Conservation (phyloP, 2,113 vertebrate species). For the Pungitius pungitius region DNA sequence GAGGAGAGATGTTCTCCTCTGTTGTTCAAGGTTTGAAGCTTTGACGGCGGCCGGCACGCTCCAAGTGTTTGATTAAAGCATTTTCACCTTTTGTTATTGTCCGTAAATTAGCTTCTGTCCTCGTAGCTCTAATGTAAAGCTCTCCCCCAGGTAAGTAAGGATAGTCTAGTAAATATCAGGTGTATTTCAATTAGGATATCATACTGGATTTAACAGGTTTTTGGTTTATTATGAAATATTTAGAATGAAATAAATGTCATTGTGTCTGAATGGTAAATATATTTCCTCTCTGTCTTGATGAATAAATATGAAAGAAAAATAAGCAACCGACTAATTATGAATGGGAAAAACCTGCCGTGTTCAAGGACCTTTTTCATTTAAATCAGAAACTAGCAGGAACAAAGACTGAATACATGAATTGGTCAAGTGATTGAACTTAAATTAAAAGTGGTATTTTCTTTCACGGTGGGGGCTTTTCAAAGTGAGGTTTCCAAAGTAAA, state of each 20-base stretch:
- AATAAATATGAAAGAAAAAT: no score
- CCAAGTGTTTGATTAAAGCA: neutral
- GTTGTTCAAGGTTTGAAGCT: neutral
- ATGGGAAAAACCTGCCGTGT: no score
- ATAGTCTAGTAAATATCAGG: neutral
- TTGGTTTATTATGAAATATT: neutral
- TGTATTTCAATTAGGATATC: neutral
- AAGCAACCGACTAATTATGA: no score
- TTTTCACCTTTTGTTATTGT: neutral
- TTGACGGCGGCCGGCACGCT: conserved; percentile 2
- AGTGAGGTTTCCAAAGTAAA: conserved; percentile 1
- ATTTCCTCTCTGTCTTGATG: no score
- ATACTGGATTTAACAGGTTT: neutral
- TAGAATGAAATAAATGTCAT: neutral
- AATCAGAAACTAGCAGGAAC: no score
- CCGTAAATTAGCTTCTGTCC: neutral
- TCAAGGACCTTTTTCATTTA: neutral
- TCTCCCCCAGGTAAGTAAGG: neutral
- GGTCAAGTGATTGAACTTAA: neutral
- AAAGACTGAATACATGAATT: neutral
- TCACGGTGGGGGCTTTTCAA: neutral
- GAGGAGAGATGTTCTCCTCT: no score
- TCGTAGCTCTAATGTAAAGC: neutral
- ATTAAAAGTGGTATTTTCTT: neutral
- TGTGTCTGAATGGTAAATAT: neutral